Evolutionary conservation across 2,888 invertebrate genomes (phyloP), one percentile per base, ranked within the genome.

Genomic region (Tenthredo distinguenda): DNA sequence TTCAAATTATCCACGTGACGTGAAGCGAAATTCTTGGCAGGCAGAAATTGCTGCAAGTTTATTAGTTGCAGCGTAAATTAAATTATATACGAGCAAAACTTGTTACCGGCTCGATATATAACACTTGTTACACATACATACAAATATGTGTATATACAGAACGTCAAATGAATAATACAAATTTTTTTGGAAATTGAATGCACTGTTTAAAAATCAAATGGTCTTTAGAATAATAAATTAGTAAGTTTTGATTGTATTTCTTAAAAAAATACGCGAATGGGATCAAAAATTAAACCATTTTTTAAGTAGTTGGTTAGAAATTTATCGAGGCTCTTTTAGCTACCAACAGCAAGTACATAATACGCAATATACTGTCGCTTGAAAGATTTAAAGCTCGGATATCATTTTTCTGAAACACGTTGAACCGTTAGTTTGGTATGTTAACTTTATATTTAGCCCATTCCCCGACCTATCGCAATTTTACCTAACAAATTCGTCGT

Each of bases 1-100:
- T 77, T 74, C 55, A 77, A 77, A 55, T 55, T 77, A 55, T 77
- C n/a, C 77, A 55, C 21, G 18, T 55, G 40, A 43, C 31, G 72
- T 43, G 43, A 43, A 43, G 72, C 72, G 18, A 74, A 74, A 74
- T 74, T 21, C 72, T 43, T 31, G 15, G 34, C 40, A n/a, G 62
- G 62, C 26, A 43, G 21, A 74, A 74, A 74, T 74, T 74, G 12
- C 72, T 43, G 40, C 40, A 74, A 74, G 72, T 43, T 43, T 74
- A 74, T 74, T 74, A 43, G 40, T 26, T 74, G 21, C 43, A 21
- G 15, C 10, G n/a, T 74, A 74, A 74, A 74, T 74, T 43, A 26
- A 68, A 3, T 37, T 37, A 40, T 43, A 43, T 74, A 74, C 10
- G 1, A 74, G n/a, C 3, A 43, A n/a, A 74, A 40, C 10, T 74